Evolutionary conservation across 2,888 invertebrate species (phyloP), one percentile per base, ranked within the genome.

Genomic region (Ornithoptera alexandrae): DNA sequence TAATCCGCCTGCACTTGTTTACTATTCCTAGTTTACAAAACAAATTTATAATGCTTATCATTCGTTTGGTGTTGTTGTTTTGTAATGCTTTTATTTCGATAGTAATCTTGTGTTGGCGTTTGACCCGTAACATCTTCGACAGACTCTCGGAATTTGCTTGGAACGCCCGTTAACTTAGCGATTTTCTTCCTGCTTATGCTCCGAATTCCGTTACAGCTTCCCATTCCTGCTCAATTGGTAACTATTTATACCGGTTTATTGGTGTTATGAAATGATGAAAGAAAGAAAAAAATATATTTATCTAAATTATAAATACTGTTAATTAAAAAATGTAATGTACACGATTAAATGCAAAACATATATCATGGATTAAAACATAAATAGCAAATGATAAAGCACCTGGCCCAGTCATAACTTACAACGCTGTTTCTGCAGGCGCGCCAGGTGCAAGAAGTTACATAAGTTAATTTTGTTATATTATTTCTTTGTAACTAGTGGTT

Each of bases 21-120:
- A 59, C 65, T 57, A 39, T 60, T 50, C 30, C 15, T n/a, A 8
- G 24, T 59, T 22, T n/a, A 53, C n/a, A 50, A 58, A 22, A 53
- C 36, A 30, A 24, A 24, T 59, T 42, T 42, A 65, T 18, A n/a
- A 53, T 53, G 50, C 53, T 50, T 17, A 46, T 24, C 65, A 24
- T 8, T 42, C 6, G 36, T 20, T 20, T 22, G 42, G 36, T 57
- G 12, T 42, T 53, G 0, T 56, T 22, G 39, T 57, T 56, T 56
- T 64, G 20, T 57, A 39, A 61, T 22, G 39, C 56, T 67, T 61
- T 53, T 56, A 67, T 53, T 22, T 30, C 50, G 36, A 20, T 22
- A 59, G 58, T n/a, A 24, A 66, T 60, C 50, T 53, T 39, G 53
- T 53, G 53, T 53, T 53, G 67, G 62, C 42, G 22, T 42, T 46